Percentiles rank a stretch among this genome's conserved stretches.
Evolutionary conservation across 2,888 invertebrate genomes (phyloP).

Genomic region (Podabrus alpinus): DNA sequence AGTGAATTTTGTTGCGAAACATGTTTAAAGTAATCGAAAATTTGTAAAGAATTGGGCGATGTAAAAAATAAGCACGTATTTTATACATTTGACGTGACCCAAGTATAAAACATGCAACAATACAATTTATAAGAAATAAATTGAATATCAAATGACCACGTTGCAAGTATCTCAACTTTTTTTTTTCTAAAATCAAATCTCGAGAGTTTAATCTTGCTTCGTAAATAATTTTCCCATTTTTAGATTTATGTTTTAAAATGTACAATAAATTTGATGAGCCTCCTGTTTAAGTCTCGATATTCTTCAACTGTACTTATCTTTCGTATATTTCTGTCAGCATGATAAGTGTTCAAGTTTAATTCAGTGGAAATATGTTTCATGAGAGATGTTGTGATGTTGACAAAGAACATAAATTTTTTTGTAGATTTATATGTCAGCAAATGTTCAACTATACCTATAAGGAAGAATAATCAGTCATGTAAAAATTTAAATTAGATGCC

Average conservation of each 20-base stretch:
- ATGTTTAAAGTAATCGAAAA: neutral
- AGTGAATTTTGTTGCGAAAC: neutral
- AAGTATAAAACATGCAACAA: conserved; percentile 11
- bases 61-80: conserved; percentile 2
- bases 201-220: neutral
- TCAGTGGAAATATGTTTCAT: conserved; percentile 14
- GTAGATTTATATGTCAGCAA: neutral
- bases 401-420: conserved; percentile 4
- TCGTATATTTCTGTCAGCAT: conserved; percentile 12
- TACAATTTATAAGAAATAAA: conserved; percentile 11
- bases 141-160: neutral
- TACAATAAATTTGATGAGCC: neutral
- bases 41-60: neutral
- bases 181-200: neutral
- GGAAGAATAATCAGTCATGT: neutral
- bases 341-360: conserved; percentile 20
- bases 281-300: neutral
- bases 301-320: neutral
- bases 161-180: neutral
- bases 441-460: neutral
- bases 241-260: neutral
- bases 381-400: conserved; percentile 18
- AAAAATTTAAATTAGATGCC: neutral
- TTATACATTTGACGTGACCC: conserved; percentile 7
- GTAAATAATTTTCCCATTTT: neutral